These are phyloP conservation scores for Hesperia comma DNA, from an alignment of 2,888 invertebrate genomes.

Conservation along the genomic window DNA sequence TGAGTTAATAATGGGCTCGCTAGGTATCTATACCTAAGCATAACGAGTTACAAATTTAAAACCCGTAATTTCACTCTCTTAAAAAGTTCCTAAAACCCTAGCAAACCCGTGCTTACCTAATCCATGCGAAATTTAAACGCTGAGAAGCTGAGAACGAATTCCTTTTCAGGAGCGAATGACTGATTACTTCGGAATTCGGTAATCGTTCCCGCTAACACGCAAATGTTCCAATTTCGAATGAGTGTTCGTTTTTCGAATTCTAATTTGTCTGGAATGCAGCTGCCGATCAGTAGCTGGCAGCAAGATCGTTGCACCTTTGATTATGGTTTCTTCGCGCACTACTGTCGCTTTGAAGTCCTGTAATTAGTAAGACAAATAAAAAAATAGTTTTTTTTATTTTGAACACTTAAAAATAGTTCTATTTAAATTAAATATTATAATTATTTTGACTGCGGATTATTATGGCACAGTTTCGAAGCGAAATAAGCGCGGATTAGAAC, in stretches of 20 bases:
- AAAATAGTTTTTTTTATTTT: too few species aligned
- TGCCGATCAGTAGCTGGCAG: constrained; percentile 50
- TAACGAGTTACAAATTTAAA: background rate
- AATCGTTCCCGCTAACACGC: constrained; percentile 66
- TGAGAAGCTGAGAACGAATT: constrained; percentile 11
- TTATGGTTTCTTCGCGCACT: constrained; percentile 21
- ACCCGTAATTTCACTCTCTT: background rate
- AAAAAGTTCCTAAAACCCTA: background rate
- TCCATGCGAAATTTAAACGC: constrained; percentile 21
- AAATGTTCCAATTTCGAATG: constrained; percentile 52
- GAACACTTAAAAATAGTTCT: too few species aligned
- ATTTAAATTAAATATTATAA: too few species aligned
- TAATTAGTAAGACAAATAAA: background rate
- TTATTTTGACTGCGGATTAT: too few species aligned
- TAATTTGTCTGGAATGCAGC: constrained; percentile 62
- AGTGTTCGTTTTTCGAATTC: constrained; percentile 52
- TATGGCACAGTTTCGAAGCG: too few species aligned
- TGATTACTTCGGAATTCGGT: constrained; percentile 61
- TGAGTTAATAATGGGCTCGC: background rate
- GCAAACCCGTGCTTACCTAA: constrained; percentile 6
- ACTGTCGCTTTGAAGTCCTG: constrained; percentile 11
- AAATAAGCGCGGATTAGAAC: too few species aligned
- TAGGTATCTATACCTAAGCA: background rate
- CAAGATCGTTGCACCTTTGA: constrained; percentile 40
- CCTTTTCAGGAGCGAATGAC: constrained; percentile 23